A percentile compares a stretch with the other conserved stretches of the same genome.
These are phyloP conservation scores for Ormyrus thymus DNA, from an alignment of 2,888 invertebrate genomes.

Conservation along the genomic window DNA sequence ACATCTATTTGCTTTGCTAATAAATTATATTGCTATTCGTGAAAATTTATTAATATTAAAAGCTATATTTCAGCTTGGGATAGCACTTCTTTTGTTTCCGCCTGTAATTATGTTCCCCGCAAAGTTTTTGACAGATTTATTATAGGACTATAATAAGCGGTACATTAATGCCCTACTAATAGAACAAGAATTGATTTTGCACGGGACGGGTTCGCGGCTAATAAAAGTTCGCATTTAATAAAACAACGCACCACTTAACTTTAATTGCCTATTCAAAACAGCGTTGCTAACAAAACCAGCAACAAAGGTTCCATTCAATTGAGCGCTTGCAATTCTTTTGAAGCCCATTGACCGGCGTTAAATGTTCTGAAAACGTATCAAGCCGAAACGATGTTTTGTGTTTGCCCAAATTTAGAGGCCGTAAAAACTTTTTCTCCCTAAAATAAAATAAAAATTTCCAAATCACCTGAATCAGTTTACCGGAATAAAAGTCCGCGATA, in stretches of 20 bases:
- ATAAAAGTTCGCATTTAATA: constrained; percentile 21
- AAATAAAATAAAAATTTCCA: too few species aligned
- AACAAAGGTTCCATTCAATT: constrained; percentile 5
- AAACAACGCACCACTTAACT: constrained; percentile 25
- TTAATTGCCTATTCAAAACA: constrained; percentile 27
- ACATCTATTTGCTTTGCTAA: too few species aligned
- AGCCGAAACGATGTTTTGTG: background rate
- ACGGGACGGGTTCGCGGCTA: background rate
- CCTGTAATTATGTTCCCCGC: too few species aligned
- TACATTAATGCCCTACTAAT: background rate
- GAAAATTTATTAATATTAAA: too few species aligned
- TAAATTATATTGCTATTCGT: too few species aligned
- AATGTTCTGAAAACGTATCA: background rate
- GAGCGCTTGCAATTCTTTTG: background rate
- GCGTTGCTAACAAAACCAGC: background rate
- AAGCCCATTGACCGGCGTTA: too few species aligned
- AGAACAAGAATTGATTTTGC: background rate
- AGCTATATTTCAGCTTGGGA: too few species aligned
- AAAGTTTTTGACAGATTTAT: background rate
- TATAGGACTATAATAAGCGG: background rate
- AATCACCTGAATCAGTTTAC: too few species aligned
- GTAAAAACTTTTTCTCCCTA: too few species aligned
- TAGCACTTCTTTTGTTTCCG: too few species aligned
- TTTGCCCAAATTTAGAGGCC: background rate
- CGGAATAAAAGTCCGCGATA: too few species aligned